phyloP scores from a whole-genome alignment of 2,113 vertebrate genomes.

The Mirza zaza region DNA sequence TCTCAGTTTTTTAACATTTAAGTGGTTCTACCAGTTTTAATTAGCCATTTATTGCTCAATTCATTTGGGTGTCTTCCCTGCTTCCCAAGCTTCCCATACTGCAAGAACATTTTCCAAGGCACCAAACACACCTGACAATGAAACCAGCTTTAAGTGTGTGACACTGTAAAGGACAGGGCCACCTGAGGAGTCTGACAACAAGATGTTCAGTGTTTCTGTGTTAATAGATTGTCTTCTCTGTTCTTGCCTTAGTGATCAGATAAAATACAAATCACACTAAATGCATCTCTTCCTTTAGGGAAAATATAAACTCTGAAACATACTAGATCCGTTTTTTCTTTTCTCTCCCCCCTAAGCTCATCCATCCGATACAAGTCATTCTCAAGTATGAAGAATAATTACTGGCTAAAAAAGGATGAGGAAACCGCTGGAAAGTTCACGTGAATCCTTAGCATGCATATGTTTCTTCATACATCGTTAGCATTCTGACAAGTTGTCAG shows the following conservation, averaged over 20 bases:
- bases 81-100: background rate
- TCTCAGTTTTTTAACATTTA: background rate
- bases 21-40: background rate
- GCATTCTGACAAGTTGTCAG: background rate
- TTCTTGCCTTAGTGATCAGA: background rate
- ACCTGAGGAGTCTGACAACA: background rate
- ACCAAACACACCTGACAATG: background rate
- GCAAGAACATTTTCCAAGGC: background rate
- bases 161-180: background rate
- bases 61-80: background rate
- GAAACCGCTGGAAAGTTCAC: background rate
- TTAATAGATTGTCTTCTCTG: background rate
- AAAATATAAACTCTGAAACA: background rate
- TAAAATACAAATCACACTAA: background rate
- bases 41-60: background rate
- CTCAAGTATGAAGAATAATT: background rate
- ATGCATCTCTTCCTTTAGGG: background rate
- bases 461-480: rapidly evolving
- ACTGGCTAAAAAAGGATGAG: background rate
- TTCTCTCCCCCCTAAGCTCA: background rate
- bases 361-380: background rate
- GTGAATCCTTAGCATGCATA: rapidly evolving
- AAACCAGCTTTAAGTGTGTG: background rate
- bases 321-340: background rate
- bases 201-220: background rate